Evolutionary conservation across 2,888 invertebrate genomes (phyloP), one percentile per base, ranked within the genome.

Genomic region (Baronia brevicornis): DNA sequence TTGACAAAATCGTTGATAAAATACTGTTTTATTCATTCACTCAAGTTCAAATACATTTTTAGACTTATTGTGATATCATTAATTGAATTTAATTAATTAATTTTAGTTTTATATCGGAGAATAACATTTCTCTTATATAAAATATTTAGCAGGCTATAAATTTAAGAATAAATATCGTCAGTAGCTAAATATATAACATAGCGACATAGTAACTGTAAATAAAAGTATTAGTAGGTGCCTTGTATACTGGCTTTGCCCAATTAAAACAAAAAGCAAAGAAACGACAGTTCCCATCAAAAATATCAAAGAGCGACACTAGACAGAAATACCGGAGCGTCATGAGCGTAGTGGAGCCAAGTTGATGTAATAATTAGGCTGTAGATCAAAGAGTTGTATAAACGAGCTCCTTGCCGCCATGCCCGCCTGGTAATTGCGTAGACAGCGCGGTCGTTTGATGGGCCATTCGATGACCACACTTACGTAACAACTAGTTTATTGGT

Each of bases 311-410:
- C 51, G 60, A 63, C 60, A 63, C 49, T 51, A 54, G 56, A 44
- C 57, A 62, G 60, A 58, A 65, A 62, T 65, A 65, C 62, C 65
- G 66, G 61, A 48, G 50, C 54, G 48, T 53, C 61, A 65, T 58
- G 57, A 58, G 55, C 48, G 37, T 26, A 23, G 52, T 51, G 55
- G 43, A 60, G 57, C 18, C 7, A 11, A 18, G 23, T 55, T 64
- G 63, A 64, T 69, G 65, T 59, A 60, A 64, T 70, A 70, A 69
- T 74, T 69, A 60, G 60, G 48, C 44, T 37, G 35, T 48, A 60
- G 69, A 73, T 74, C 73, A 74, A 73, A 73, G 69, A 59, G 52
- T 43, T 51, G 57, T 51, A 50, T 52, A 36, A 41, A 31, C 42
- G 27, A 48, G 49, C 56, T 61, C 58, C 50, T 55, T 52, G 51